These are phyloP conservation scores for Macroteleia sp. DNA, from an alignment of 2,888 invertebrate species.

Conservation along the genomic window DNA sequence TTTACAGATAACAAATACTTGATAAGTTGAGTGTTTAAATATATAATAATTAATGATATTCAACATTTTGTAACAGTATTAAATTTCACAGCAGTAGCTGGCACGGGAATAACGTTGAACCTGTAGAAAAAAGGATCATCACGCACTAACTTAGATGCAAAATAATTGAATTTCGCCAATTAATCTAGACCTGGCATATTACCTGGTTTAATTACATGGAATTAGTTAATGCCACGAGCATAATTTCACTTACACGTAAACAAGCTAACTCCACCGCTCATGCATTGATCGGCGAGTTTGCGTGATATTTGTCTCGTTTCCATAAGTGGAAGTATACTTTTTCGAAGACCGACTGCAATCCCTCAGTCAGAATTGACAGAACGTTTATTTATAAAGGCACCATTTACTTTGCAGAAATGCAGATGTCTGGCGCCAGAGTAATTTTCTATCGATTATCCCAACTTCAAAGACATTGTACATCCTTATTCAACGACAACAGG, in stretches of 20 bases:
- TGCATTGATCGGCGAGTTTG: slow-evolving; percentile 12
- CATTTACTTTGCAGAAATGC: too few species aligned
- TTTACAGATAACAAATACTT: too few species aligned
- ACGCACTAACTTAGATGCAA: neutral
- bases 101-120: too few species aligned
- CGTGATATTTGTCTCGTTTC: neutral
- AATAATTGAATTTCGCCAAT: slow-evolving; percentile 29
- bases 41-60: too few species aligned
- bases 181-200: slow-evolving; percentile 22
- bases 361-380: neutral
- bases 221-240: slow-evolving; percentile 32
- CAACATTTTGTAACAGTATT: too few species aligned
- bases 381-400: slow-evolving; percentile 8
- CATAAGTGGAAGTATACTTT: neutral
- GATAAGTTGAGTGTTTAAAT: too few species aligned
- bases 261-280: slow-evolving; percentile 1
- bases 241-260: slow-evolving; percentile 26
- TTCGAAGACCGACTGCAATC: neutral
- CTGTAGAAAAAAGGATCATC: too few species aligned
- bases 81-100: too few species aligned
- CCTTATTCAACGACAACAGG: slow-evolving; percentile 15
- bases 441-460: slow-evolving; percentile 27
- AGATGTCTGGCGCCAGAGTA: too few species aligned
- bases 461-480: slow-evolving; percentile 33
- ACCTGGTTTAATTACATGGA: slow-evolving; percentile 27